A percentile compares a stretch with the other conserved stretches of the same genome.
These are phyloP conservation scores for Gryon sp. DNA, from an alignment of 1,140 invertebrate genomes.

Conservation along the genomic window DNA sequence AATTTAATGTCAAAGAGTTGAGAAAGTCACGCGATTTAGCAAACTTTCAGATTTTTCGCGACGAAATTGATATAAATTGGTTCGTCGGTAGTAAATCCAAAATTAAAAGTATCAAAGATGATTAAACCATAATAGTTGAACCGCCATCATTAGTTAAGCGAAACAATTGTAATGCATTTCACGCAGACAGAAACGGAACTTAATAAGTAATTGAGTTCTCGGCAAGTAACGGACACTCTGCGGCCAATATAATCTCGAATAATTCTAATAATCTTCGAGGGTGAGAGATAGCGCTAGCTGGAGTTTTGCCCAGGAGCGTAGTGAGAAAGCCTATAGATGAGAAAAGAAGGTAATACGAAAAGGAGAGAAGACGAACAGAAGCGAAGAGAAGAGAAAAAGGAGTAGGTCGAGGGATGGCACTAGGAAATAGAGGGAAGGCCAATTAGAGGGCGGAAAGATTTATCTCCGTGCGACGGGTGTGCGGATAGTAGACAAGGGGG, in stretches of 20 bases:
- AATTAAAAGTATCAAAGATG: background rate
- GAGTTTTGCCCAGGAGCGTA: constrained; percentile 71
- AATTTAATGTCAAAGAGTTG: too few relatives aligned
- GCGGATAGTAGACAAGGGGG: constrained; percentile 72
- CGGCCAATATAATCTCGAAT: constrained; percentile 78
- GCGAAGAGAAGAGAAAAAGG: constrained; percentile 65
- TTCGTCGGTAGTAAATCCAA: background rate
- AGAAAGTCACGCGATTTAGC: too few relatives aligned
- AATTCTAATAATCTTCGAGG: constrained; percentile 77
- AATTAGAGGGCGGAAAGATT: constrained; percentile 80
- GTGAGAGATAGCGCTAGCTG: constrained; percentile 72
- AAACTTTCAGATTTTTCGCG: too few relatives aligned
- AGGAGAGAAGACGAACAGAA: constrained; percentile 48
- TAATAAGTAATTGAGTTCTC: constrained; percentile 65
- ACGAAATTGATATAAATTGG: too few relatives aligned
- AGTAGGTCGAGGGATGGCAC: constrained; percentile 71
- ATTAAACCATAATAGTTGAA: constrained; percentile 12
- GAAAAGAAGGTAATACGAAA: constrained; percentile 49
- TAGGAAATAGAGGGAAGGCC: constrained; percentile 78
- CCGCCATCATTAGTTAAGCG: constrained; percentile 31
- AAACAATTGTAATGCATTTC: constrained; percentile 57
- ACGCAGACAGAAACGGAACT: constrained; percentile 50
- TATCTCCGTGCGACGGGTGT: constrained; percentile 79
- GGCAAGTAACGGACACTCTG: constrained; percentile 73
- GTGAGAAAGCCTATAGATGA: constrained; percentile 45